A percentile compares a stretch with the other conserved stretches of the same genome.
phyloP scores from a whole-genome alignment of 2,797 vertebrate species.

The Cyclura pinguis region DNA sequence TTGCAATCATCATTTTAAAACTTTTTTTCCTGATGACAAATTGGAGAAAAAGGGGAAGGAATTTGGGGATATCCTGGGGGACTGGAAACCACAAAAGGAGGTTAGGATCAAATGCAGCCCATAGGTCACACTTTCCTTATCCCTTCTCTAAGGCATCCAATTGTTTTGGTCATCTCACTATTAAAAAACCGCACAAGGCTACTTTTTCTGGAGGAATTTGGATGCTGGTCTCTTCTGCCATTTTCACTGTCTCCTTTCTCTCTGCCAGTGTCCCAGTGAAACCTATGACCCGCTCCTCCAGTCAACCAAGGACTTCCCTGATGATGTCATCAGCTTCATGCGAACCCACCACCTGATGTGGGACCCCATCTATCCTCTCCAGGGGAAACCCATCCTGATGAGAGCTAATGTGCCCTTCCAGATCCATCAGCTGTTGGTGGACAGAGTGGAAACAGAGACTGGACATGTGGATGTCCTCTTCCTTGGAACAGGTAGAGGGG shows the following conservation, averaged over 20 bases:
- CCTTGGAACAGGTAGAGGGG: conserved; percentile 85
- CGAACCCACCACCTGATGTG: conserved; percentile 91
- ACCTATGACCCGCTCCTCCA: conserved; percentile 86
- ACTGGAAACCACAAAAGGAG: no score
- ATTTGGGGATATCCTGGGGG: no score
- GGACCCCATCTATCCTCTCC: conserved; percentile 84
- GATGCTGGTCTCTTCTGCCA: rapidly evolving
- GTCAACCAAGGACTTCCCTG: conserved; percentile 88
- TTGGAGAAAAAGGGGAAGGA: no score
- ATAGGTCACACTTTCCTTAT: no score
- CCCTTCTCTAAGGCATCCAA: no score
- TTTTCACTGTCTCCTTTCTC: background rate
- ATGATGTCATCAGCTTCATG: conserved; percentile 90
- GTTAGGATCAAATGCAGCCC: no score
- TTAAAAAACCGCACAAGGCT: background rate
- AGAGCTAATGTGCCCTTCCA: conserved; percentile 76
- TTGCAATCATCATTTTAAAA: no score
- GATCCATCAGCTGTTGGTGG: conserved; percentile 84
- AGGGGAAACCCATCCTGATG: conserved; percentile 79
- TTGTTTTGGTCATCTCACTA: background rate
- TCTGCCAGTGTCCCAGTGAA: conserved; percentile 87
- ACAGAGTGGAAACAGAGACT: conserved; percentile 84
- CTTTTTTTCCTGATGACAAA: no score
- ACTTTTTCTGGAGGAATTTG: background rate
- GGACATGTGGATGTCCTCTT: conserved; percentile 83